phyloP scores from a whole-genome alignment of 2,888 invertebrate species.

The Ceratothoa steindachneri region DNA sequence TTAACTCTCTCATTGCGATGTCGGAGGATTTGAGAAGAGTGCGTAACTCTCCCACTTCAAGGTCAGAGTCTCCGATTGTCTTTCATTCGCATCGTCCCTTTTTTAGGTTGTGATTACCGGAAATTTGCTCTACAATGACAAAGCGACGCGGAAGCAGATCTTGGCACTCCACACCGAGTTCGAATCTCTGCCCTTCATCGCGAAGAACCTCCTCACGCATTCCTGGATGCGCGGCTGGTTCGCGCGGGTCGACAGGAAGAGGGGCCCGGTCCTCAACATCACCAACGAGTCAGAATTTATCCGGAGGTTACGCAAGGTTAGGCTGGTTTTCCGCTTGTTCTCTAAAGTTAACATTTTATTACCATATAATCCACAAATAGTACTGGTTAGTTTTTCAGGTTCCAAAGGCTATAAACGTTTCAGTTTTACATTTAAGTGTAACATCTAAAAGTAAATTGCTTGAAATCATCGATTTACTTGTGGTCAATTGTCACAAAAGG shows the following conservation, averaged over 20 bases:
- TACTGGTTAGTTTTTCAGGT: no score
- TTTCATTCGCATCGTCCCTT: no score
- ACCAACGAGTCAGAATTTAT: constrained; percentile 71
- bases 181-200: constrained; percentile 64
- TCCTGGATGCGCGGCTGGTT: constrained; percentile 82
- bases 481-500: no score
- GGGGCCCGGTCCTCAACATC: constrained; percentile 61
- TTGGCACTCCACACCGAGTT: constrained; percentile 27
- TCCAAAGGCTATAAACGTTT: no score
- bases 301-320: constrained; percentile 68
- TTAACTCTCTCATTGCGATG: no score
- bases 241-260: constrained; percentile 70
- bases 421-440: no score
- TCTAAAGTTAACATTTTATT: background rate
- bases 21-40: no score
- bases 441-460: no score
- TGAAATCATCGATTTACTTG: no score
- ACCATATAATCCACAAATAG: no score
- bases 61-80: no score
- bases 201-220: constrained; percentile 67
- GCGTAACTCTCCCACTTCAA: no score
- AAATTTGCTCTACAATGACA: constrained; percentile 50
- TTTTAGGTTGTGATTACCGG: constrained; percentile 51
- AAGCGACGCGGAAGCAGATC: constrained; percentile 32
- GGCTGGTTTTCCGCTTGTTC: constrained; percentile 49